phyloP scores from a whole-genome alignment of 2,113 vertebrate genomes.

The Eublepharis macularius region DNA sequence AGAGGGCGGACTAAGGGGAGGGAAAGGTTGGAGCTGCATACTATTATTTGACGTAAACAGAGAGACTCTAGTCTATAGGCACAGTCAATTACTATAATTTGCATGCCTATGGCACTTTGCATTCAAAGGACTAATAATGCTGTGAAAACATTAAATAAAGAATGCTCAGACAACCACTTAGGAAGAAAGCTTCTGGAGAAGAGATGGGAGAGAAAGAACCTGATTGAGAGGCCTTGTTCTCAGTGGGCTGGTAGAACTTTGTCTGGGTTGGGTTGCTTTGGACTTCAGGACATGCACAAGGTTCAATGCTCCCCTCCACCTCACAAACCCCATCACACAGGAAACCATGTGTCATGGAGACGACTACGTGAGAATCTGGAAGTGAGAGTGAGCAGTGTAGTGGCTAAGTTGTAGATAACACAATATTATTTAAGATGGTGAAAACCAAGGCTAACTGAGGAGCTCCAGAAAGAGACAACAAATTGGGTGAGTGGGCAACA shows the following conservation, averaged over 20 bases:
- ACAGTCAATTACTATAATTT: slow-evolving; percentile 26
- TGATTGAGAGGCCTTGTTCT: neutral
- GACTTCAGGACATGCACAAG: neutral
- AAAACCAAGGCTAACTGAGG: too few species aligned
- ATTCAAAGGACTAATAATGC: neutral
- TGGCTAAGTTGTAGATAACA: too few species aligned
- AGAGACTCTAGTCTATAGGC: neutral
- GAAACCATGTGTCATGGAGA: too few species aligned
- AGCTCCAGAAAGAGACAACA: too few species aligned
- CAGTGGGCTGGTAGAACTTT: neutral
- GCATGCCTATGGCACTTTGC: neutral
- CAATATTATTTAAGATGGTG: too few species aligned
- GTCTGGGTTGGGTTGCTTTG: neutral
- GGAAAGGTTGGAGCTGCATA: neutral
- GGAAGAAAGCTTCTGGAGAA: neutral
- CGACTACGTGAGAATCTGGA: too few species aligned
- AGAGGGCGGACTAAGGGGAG: slow-evolving; percentile 1
- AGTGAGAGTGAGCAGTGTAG: too few species aligned
- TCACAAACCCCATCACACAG: too few species aligned
- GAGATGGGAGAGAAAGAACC: neutral
- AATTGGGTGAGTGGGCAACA: too few species aligned
- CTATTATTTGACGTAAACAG: neutral
- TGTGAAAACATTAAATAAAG: slow-evolving; percentile 2
- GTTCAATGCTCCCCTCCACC: too few species aligned
- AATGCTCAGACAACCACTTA: neutral